Evolutionary conservation across 1,140 invertebrate genomes (phyloP).

Genomic region (Drosophila obscura): DNA sequence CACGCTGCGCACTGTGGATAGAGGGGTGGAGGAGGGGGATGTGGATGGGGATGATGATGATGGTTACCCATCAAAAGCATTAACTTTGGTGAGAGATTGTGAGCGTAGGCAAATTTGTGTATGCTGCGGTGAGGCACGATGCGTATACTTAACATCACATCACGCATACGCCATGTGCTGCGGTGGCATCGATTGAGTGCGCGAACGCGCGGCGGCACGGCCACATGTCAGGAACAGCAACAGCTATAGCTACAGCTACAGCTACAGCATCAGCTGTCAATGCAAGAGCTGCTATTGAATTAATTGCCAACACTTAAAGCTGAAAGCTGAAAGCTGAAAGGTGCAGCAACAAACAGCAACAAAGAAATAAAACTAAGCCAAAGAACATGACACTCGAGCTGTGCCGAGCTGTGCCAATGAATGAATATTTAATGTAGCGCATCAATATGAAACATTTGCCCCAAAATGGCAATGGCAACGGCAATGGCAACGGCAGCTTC

Average conservation of each 20-base stretch:
- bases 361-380: neutral
- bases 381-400: slow-evolving; percentile 13
- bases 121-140: no score
- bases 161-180: slow-evolving; percentile 33
- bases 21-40: neutral
- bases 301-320: slow-evolving; percentile 36
- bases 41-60: neutral
- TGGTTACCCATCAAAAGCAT: slow-evolving; percentile 9
- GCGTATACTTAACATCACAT: slow-evolving; percentile 33
- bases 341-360: no score
- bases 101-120: neutral
- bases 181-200: no score
- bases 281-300: slow-evolving; percentile 13
- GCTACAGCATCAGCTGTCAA: slow-evolving; percentile 16
- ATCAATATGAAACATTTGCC: slow-evolving; percentile 45
- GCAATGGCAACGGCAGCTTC: slow-evolving; percentile 8
- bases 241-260: no score
- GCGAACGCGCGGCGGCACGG: neutral
- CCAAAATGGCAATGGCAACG: slow-evolving; percentile 14
- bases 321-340: neutral
- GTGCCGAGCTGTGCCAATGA: neutral
- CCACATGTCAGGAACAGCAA: neutral
- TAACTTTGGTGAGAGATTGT: neutral
- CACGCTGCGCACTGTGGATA: no score
- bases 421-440: slow-evolving; percentile 47